Evolutionary conservation across 2,113 vertebrate species (phyloP).

Genomic region (Lepus americanus): DNA sequence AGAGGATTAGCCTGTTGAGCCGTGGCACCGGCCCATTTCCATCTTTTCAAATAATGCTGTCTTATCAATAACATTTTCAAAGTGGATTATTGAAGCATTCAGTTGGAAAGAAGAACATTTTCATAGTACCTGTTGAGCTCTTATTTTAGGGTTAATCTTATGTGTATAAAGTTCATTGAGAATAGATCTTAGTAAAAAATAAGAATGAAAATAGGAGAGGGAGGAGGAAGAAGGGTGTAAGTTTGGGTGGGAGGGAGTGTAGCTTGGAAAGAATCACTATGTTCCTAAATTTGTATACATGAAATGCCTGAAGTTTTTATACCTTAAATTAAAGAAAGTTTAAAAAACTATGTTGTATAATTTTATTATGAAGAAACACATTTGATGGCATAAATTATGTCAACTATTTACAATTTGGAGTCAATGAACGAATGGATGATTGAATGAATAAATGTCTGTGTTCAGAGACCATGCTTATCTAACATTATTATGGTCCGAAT

Average conservation of each 20-base stretch:
- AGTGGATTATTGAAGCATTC: background rate
- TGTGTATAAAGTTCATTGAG: no score
- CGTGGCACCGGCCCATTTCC: background rate
- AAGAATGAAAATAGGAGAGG: no score
- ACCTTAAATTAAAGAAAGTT: no score
- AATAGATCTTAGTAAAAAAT: no score
- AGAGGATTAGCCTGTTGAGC: no score
- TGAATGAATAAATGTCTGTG: background rate
- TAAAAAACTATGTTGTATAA: background rate
- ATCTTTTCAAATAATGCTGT: background rate
- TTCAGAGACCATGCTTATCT: background rate
- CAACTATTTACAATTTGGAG: slow-evolving; percentile 19
- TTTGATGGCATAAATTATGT: background rate
- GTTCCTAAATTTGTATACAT: no score
- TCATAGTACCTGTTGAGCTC: no score
- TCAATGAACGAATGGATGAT: background rate
- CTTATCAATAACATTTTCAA: background rate
- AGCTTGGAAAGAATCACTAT: no score
- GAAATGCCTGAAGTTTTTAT: no score
- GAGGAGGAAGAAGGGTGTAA: no score
- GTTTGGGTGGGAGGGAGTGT: no score
- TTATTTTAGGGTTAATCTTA: no score
- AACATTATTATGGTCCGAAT: background rate
- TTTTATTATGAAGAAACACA: background rate
- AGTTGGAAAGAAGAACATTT: background rate